A percentile compares a stretch with the other conserved stretches of the same genome.
Evolutionary conservation across 1,140 invertebrate species (phyloP).

Genomic region (Portunus trituberculatus): DNA sequence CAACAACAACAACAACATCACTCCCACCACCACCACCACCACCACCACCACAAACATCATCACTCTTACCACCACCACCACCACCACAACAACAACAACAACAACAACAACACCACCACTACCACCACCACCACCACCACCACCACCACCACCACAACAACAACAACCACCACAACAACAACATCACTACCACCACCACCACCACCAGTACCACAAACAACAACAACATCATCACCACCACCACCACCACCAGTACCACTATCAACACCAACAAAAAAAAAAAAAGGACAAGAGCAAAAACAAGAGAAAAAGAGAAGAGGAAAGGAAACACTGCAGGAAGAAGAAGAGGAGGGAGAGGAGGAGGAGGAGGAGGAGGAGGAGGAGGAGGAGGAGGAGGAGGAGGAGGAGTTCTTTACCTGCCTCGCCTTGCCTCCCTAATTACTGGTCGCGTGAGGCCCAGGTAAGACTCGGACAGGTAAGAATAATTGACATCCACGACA

Average conservation of each 20-base stretch:
- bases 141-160: no score
- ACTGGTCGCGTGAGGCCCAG: background rate
- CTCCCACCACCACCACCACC: no score
- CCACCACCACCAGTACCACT: background rate
- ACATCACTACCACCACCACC: no score
- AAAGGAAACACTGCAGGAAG: background rate
- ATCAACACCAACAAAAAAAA: background rate
- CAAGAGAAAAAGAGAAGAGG: background rate
- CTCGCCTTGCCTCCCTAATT: no score
- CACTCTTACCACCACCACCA: no score
- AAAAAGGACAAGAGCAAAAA: background rate
- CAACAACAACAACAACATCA: no score
- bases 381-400: background rate
- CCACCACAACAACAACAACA: no score
- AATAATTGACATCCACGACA: background rate
- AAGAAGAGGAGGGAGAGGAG: no score
- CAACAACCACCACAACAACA: no score
- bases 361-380: constrained; percentile 6
- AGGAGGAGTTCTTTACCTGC: background rate
- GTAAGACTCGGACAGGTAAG: background rate
- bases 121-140: no score
- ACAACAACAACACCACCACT: no score
- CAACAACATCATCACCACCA: background rate
- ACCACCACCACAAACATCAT: no score
- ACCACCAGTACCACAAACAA: background rate